Percentiles rank a stretch among this genome's conserved stretches.
Conservation (phyloP, 2,888 invertebrate genomes). For the Myopa tessellatipennis region DNA sequence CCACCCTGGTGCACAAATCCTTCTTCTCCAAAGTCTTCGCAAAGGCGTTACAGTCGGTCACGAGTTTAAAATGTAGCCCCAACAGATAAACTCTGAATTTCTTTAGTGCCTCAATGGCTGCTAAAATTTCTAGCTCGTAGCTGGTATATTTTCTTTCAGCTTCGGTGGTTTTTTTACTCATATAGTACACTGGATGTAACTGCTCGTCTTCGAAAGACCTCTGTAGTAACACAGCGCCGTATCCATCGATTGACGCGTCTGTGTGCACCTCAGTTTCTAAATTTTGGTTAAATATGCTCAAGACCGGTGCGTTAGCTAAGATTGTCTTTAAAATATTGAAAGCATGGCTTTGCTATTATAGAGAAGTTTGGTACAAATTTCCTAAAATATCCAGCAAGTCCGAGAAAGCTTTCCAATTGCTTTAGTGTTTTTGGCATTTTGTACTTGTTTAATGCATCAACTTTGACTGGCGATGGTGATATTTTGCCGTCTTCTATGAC, state of each 20-base stretch:
- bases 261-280: conserved; percentile 42
- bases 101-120: conserved; percentile 10
- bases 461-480: conserved; percentile 26
- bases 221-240: conserved; percentile 43
- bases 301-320: conserved; percentile 40
- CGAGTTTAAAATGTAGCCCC: conserved; percentile 45
- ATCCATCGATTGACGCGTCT: conserved; percentile 45
- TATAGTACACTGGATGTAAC: conserved; percentile 45
- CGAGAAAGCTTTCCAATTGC: conserved; percentile 49
- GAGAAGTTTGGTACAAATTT: conserved; percentile 50
- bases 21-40: conserved; percentile 46
- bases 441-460: conserved; percentile 20
- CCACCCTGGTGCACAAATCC: conserved; percentile 43
- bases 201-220: conserved; percentile 38
- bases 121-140: conserved; percentile 34
- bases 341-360: conserved; percentile 43
- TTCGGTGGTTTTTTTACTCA: conserved; percentile 44
- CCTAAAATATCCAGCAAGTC: conserved; percentile 51
- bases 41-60: conserved; percentile 47
- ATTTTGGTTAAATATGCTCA: conserved; percentile 45
- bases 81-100: conserved; percentile 52
- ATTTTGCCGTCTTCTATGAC: conserved; percentile 14
- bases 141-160: conserved; percentile 33
- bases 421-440: conserved; percentile 26
- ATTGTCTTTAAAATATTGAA: conserved; percentile 47